phyloP scores from a whole-genome alignment of 2,113 vertebrate species.

The Saccopteryx leptura region DNA sequence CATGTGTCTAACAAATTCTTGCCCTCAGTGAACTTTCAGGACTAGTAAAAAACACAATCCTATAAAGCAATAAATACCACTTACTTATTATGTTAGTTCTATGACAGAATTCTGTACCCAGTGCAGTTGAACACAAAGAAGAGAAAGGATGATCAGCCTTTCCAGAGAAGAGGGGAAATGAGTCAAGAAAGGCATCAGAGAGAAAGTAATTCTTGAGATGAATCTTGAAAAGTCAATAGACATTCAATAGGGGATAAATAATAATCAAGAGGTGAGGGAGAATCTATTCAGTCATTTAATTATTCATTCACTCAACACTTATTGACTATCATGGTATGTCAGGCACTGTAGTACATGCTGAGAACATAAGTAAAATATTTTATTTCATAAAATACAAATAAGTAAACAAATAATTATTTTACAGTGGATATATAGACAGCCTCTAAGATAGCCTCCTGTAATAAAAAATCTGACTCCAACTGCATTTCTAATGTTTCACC shows the following conservation, averaged over 20 bases:
- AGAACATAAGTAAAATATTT: neutral
- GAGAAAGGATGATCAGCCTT: neutral
- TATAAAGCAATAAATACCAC: neutral
- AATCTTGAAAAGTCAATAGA: slow-evolving; percentile 8
- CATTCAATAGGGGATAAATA: neutral
- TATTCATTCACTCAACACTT: slow-evolving; percentile 22
- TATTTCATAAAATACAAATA: neutral
- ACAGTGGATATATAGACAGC: neutral
- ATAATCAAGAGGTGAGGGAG: neutral
- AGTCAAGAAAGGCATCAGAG: neutral
- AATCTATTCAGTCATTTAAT: neutral
- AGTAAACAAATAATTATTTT: neutral
- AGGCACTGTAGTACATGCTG: neutral
- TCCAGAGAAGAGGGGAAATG: neutral
- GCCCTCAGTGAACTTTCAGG: neutral
- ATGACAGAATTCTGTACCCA: neutral
- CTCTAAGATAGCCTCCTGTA: neutral
- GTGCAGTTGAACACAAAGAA: neutral
- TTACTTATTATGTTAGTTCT: neutral
- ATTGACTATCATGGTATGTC: neutral
- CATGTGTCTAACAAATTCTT: neutral
- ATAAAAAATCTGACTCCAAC: neutral
- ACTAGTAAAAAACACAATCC: neutral
- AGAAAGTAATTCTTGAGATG: neutral
- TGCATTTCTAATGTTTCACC: neutral